Evolutionary conservation across 2,797 vertebrate genomes (phyloP).

Genomic region (Sebastolobus altivelis): DNA sequence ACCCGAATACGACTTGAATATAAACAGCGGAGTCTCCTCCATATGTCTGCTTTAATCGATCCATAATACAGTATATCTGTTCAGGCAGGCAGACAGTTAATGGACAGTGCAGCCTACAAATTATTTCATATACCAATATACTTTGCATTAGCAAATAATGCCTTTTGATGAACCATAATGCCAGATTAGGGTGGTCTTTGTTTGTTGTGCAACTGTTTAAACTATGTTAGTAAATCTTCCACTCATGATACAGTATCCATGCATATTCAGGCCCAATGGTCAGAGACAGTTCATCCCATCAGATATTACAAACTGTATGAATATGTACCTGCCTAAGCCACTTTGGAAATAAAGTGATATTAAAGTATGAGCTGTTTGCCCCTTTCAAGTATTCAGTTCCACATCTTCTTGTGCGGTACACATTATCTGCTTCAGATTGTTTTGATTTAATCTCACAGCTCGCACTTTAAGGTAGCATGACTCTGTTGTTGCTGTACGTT

Average conservation of each 20-base stretch:
- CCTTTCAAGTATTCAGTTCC: conserved; percentile 46
- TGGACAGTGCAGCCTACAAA: neutral
- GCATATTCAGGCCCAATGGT: neutral
- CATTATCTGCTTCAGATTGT: conserved; percentile 30
- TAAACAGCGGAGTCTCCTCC: neutral
- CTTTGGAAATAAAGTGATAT: conserved; percentile 50
- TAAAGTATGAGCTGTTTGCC: conserved; percentile 83
- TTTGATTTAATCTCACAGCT: conserved; percentile 87
- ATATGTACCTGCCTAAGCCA: neutral
- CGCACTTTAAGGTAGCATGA: conserved; percentile 95
- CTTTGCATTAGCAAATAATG: neutral
- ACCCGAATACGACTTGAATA: neutral
- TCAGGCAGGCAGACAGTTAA: neutral
- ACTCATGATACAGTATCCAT: neutral
- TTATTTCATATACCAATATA: neutral
- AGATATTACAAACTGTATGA: neutral
- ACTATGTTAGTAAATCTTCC: neutral
- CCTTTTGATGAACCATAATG: neutral
- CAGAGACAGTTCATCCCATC: neutral
- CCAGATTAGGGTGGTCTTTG: neutral
- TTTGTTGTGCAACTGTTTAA: neutral
- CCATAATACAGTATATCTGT: neutral
- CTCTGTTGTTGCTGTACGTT: conserved; percentile 88
- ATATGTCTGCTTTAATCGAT: neutral
- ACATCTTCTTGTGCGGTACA: conserved; percentile 57